Base-by-base conservation (phyloP, 2,888 invertebrate genomes). In the Vesta saturnalis region DNA sequence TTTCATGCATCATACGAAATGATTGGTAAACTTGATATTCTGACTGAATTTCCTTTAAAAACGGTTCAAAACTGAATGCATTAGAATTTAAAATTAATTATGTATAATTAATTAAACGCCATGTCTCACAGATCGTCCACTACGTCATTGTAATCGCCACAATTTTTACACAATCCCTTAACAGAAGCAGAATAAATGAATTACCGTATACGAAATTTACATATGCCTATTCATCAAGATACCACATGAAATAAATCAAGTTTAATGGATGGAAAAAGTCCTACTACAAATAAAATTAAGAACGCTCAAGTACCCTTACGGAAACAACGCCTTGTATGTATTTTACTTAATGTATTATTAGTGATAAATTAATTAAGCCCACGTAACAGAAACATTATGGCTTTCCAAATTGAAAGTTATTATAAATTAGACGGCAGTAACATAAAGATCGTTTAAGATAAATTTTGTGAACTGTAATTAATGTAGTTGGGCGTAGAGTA, bases 311-410 rank as follows among this genome's bases (percentile, higher is more conserved):
- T 49, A 15, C 47, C 47, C 47, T 49, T 14, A 49, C 6, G 15
- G 15, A 18, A 49, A 49, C 47, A 49, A 49, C 47, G 47, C 47
- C 47, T 49, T 18, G 16, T 18, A 49, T 18, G 47, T n/a, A 39
- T 49, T 14, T 8, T 18, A 49, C 8, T 15, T 8, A 8, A 8
- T 49, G 14, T 49, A 49, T 14, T 15, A 8, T 49, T n/a, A 49
- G 47, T 49, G 47, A 49, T 49, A 49, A 49, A 49, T 49, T 49
- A 49, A 49, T 49, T 49, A 49, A 8, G 2, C 16, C 16, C 18
- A 18, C 47, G 47, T 18, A 49, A 49, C 15, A 14, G 5, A 49
- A 16, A 49, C 47, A 49, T 49, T 49, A 49, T 15, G 39, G 39
- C n/a, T n/a, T 39, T 39, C 8, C n/a, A n/a, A 39, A 39, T 39